These are phyloP conservation scores for Ginglymostoma cirratum DNA, from an alignment of 2,113 vertebrate genomes.

Conservation along the genomic window DNA sequence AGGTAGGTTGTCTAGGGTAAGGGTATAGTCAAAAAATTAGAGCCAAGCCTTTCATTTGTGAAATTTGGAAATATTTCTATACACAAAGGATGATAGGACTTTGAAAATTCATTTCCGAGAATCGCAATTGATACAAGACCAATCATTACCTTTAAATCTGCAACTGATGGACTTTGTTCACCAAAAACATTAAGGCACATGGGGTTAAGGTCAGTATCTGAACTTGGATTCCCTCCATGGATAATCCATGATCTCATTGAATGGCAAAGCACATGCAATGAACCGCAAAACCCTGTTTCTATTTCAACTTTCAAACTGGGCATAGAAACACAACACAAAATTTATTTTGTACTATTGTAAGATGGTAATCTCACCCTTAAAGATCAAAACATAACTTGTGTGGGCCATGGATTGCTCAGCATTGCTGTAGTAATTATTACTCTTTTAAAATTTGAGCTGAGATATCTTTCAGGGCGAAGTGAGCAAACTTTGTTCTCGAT, in stretches of 20 bases:
- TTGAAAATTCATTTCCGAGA: background rate
- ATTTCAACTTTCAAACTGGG: background rate
- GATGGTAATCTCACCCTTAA: background rate
- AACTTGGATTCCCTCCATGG: too few relatives aligned
- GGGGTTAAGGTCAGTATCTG: too few relatives aligned
- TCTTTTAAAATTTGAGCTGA: background rate
- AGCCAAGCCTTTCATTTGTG: background rate
- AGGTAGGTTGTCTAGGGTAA: background rate
- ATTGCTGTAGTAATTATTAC: background rate
- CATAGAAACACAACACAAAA: background rate
- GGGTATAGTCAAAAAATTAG: background rate
- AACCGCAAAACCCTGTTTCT: too few relatives aligned
- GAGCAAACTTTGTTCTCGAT: background rate
- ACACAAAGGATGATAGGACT: background rate
- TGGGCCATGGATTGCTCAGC: too few relatives aligned
- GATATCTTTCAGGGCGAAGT: background rate
- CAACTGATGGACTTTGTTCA: too few relatives aligned
- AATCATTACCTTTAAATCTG: background rate
- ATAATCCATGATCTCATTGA: too few relatives aligned
- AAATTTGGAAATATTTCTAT: background rate
- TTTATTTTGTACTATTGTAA: background rate
- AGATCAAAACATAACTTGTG: background rate
- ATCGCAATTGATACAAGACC: background rate
- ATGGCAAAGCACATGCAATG: too few relatives aligned
- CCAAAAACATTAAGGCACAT: too few relatives aligned